These are phyloP conservation scores for Andrena flavipes DNA, from an alignment of 2,888 invertebrate genomes.

Conservation along the genomic window DNA sequence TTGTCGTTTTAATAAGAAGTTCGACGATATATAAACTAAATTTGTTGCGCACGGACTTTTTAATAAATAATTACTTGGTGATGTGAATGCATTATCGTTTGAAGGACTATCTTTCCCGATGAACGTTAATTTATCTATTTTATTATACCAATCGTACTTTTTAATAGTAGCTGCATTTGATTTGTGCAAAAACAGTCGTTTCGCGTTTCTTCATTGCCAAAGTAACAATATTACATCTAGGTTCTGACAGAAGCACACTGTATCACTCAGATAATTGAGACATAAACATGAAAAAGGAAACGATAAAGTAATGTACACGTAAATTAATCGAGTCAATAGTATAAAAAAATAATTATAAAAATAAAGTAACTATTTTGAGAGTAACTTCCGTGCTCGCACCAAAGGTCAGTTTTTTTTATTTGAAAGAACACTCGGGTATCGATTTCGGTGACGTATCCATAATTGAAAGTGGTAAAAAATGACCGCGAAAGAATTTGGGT, in stretches of 20 bases:
- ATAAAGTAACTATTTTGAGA: conserved; percentile 8
- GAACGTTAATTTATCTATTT: conserved; percentile 12
- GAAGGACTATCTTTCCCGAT: conserved; percentile 21
- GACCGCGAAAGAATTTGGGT: background rate
- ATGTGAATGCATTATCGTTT: conserved; percentile 7
- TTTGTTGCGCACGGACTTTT: conserved; percentile 3
- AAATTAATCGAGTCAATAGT: background rate
- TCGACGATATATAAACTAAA: conserved; percentile 10
- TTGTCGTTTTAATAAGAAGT: conserved; percentile 12
- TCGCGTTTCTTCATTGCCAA: conserved; percentile 33
- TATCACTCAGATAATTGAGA: conserved; percentile 25
- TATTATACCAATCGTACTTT: conserved; percentile 54
- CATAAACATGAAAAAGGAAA: background rate
- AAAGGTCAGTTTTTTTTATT: conserved; percentile 30
- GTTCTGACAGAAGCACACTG: conserved; percentile 36
- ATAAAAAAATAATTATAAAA: conserved; percentile 20
- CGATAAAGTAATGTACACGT: background rate
- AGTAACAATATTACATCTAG: conserved; percentile 6
- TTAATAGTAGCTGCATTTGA: conserved; percentile 45
- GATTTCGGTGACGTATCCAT: background rate
- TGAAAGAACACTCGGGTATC: background rate
- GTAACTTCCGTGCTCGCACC: conserved; percentile 33
- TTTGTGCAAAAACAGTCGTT: conserved; percentile 20
- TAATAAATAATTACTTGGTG: background rate
- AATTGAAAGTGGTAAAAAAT: background rate